Evolutionary conservation across 2,113 vertebrate species (phyloP).

Genomic region (Nanorana parkeri): DNA sequence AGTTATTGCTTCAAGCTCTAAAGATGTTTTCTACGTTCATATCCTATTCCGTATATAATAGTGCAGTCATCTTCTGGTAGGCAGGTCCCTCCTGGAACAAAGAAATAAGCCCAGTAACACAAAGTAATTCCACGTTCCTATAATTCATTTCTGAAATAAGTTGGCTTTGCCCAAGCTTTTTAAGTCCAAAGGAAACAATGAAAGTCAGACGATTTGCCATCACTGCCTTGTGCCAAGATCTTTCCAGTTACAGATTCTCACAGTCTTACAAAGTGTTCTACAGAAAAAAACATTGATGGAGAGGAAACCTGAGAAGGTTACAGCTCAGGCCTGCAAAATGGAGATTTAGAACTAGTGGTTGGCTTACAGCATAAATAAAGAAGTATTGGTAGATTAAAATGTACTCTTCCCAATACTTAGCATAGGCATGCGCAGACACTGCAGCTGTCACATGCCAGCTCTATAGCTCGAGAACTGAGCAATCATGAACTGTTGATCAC

Average conservation of each 20-base stretch:
- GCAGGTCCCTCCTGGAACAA: neutral
- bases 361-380: no score
- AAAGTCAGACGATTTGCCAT: constrained; percentile 16
- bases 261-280: neutral
- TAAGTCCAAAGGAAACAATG: constrained; percentile 20
- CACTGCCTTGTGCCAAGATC: constrained; percentile 11
- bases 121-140: neutral
- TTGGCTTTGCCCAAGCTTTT: constrained; percentile 1
- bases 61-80: neutral
- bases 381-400: no score
- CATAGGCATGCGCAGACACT: no score
- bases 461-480: no score
- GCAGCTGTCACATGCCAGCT: no score
- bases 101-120: neutral
- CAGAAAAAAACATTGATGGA: no score
- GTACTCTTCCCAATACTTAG: no score
- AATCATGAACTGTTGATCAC: no score
- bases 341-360: no score
- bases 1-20: no score
- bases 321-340: no score
- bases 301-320: no score
- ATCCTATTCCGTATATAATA: neutral
- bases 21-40: neutral
- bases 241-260: constrained; percentile 16
- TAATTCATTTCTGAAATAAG: constrained; percentile 5